A percentile compares a stretch with the other conserved stretches of the same genome.
These are phyloP conservation scores for Trachelus troglodyta DNA, from an alignment of 2,888 invertebrate species.

Conservation along the genomic window DNA sequence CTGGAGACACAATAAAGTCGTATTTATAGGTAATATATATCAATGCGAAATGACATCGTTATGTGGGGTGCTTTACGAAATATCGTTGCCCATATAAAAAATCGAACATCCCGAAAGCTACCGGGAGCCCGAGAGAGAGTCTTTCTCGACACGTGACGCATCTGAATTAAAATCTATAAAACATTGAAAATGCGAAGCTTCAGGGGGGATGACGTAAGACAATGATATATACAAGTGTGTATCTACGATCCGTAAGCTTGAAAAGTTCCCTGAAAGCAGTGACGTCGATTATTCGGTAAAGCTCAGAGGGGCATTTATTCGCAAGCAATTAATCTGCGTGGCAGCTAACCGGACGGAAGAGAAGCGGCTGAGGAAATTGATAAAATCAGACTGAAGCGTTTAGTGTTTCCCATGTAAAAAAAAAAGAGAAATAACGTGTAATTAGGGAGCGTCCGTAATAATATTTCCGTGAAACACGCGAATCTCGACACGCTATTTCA, in stretches of 20 bases:
- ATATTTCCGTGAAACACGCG: slow-evolving; percentile 6
- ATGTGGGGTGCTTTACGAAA: neutral
- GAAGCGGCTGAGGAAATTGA: neutral
- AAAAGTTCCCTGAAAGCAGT: neutral
- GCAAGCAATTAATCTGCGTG: neutral
- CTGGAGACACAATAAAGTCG: neutral
- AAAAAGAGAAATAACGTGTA: neutral
- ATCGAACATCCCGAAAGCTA: neutral
- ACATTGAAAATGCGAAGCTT: neutral
- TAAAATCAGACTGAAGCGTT: neutral
- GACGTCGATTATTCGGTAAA: neutral
- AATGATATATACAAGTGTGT: neutral
- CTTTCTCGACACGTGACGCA: neutral
- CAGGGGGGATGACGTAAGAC: neutral
- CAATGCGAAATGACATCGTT: slow-evolving; percentile 16
- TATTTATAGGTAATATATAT: slow-evolving; percentile 7
- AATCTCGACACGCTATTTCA: neutral
- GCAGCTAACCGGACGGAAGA: neutral
- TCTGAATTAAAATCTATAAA: neutral
- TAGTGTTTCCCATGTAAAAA: neutral
- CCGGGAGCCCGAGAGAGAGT: neutral
- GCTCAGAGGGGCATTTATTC: neutral
- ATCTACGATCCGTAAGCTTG: neutral
- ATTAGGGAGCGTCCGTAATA: slow-evolving; percentile 3
- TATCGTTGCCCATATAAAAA: neutral